These are phyloP conservation scores for Gymnogyps californianus DNA, from an alignment of 2,113 vertebrate species.

Conservation along the genomic window DNA sequence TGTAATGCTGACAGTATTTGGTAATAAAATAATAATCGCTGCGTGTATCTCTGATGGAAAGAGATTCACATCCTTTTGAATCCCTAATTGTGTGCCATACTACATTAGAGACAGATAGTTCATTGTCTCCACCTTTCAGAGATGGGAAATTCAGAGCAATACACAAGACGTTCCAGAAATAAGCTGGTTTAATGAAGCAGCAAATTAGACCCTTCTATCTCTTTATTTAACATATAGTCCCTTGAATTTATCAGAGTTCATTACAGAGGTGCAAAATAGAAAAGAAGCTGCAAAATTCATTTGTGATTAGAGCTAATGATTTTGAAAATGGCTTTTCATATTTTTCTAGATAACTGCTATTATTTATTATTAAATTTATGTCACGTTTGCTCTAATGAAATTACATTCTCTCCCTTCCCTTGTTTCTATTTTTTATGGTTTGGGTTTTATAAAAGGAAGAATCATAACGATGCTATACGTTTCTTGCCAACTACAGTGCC, in stretches of 20 bases:
- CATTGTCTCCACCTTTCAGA: slow-evolving; percentile 69
- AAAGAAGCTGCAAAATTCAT: slow-evolving; percentile 66
- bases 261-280: slow-evolving; percentile 69
- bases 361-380: slow-evolving; percentile 73
- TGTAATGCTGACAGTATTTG: slow-evolving; percentile 62
- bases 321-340: slow-evolving; percentile 68
- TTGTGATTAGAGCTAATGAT: slow-evolving; percentile 73
- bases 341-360: slow-evolving; percentile 55
- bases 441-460: slow-evolving; percentile 7
- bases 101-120: slow-evolving; percentile 70
- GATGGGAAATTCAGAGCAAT: slow-evolving; percentile 73
- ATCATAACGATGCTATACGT: slow-evolving; percentile 8
- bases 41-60: slow-evolving; percentile 70
- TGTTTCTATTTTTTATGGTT: slow-evolving; percentile 60
- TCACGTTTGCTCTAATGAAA: slow-evolving; percentile 56
- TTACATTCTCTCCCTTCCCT: slow-evolving; percentile 27
- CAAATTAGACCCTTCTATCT: slow-evolving; percentile 80
- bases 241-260: slow-evolving; percentile 74
- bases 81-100: slow-evolving; percentile 75
- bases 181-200: slow-evolving; percentile 77
- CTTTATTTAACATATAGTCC: slow-evolving; percentile 80
- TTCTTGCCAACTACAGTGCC: background rate
- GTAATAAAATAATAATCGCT: slow-evolving; percentile 74
- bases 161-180: slow-evolving; percentile 70
- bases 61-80: slow-evolving; percentile 74